Conservation (phyloP, 2,113 vertebrate species). For the Ciconia stormi region DNA sequence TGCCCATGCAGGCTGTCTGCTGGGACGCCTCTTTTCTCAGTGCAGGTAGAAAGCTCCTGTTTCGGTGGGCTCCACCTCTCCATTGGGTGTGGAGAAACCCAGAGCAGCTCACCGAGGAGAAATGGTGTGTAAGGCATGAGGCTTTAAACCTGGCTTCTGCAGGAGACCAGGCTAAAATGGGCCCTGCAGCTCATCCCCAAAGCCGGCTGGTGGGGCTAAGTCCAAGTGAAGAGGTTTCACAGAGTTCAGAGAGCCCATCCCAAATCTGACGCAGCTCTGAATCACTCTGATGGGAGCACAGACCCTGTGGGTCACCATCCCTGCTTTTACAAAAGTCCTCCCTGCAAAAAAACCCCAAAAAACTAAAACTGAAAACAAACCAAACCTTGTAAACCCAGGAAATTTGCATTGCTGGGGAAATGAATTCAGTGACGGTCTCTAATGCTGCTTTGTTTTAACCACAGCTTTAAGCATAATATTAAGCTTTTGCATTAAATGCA, state of each 20-base stretch:
- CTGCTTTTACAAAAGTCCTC: neutral
- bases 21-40: neutral
- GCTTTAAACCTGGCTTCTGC: neutral
- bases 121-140: neutral
- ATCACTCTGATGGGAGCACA: neutral
- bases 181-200: neutral
- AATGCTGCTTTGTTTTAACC: neutral
- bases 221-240: neutral
- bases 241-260: neutral
- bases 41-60: neutral
- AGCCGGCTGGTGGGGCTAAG: neutral
- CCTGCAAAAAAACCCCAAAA: neutral
- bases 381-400: neutral
- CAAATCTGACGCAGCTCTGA: accelerated
- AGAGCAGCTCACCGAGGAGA: neutral
- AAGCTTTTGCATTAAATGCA: neutral
- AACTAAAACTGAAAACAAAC: neutral
- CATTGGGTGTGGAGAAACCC: neutral
- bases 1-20: neutral
- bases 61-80: neutral
- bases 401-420: neutral
- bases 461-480: neutral
- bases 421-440: neutral
- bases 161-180: neutral
- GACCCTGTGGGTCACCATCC: neutral